A percentile compares a stretch with the other conserved stretches of the same genome.
phyloP scores from a whole-genome alignment of 2,888 invertebrate genomes.

The Heliothis peltigera region DNA sequence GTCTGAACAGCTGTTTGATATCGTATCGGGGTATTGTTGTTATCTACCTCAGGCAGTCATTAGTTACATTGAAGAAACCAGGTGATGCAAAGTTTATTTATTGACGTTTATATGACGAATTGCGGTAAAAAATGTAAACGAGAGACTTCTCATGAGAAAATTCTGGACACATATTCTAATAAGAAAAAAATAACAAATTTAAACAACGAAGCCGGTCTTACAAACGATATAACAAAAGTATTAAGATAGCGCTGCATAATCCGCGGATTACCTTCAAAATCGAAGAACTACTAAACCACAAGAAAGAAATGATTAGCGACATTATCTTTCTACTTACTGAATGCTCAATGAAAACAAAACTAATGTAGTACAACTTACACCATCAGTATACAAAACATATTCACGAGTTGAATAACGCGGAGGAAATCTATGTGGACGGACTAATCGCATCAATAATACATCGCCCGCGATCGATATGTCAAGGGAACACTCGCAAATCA shows the following conservation, averaged over 20 bases:
- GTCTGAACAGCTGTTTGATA: conserved; percentile 29
- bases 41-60: conserved; percentile 6
- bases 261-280: background rate
- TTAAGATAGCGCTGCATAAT: background rate
- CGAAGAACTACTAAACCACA: background rate
- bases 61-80: background rate
- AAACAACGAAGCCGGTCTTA: background rate
- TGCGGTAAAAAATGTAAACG: background rate
- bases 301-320: no score
- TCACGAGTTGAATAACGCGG: conserved; percentile 12
- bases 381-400: conserved; percentile 3
- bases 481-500: conserved; percentile 28
- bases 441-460: conserved; percentile 53
- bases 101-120: background rate
- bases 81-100: background rate
- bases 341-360: background rate
- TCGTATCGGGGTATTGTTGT: conserved; percentile 12
- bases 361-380: background rate
- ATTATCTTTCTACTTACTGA: background rate
- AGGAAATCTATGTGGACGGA: conserved; percentile 19
- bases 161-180: no score
- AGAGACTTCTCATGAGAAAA: background rate
- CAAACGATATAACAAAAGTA: background rate
- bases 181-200: no score
- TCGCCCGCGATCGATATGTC: conserved; percentile 42